Evolutionary conservation across 1,140 invertebrate species (phyloP).

Genomic region (Anastrepha obliqua): DNA sequence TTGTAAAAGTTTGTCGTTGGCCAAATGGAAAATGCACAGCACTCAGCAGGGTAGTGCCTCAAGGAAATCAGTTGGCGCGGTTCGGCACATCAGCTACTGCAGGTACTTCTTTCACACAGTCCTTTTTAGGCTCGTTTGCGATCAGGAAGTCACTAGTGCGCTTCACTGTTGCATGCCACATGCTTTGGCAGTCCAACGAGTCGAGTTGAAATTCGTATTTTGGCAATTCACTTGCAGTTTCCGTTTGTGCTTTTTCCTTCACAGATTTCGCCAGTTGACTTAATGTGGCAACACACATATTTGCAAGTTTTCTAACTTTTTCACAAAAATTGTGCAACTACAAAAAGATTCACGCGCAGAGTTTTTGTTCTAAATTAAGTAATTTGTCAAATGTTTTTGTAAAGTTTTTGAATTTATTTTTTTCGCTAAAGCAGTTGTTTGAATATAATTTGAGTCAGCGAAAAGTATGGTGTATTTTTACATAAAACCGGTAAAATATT

Average conservation of each 20-base stretch:
- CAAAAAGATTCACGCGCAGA: neutral
- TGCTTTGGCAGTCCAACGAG: neutral
- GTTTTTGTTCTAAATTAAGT: constrained; percentile 13
- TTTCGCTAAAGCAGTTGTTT: too few species aligned
- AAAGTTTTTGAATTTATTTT: neutral
- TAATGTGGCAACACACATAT: neutral
- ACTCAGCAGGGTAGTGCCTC: neutral
- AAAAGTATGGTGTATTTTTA: too few species aligned
- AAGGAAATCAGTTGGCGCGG: too few species aligned
- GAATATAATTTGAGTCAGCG: too few species aligned
- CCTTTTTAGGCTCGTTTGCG: neutral
- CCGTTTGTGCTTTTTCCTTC: constrained; percentile 12
- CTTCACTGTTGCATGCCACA: constrained; percentile 35
- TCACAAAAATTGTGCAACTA: neutral
- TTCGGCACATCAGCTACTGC: too few species aligned
- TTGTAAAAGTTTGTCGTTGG: constrained; percentile 31
- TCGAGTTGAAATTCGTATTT: constrained; percentile 15
- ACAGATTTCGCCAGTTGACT: neutral
- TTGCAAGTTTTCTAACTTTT: constrained; percentile 20
- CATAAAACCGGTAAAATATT: too few species aligned
- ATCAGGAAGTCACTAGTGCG: neutral
- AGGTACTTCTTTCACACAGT: neutral
- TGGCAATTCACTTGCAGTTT: constrained; percentile 12
- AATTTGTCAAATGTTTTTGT: constrained; percentile 19
- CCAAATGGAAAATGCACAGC: neutral